Percentiles rank a stretch among this genome's conserved stretches.
phyloP scores from a whole-genome alignment of 2,113 vertebrate genomes.

The Acrocephalus kingi region DNA sequence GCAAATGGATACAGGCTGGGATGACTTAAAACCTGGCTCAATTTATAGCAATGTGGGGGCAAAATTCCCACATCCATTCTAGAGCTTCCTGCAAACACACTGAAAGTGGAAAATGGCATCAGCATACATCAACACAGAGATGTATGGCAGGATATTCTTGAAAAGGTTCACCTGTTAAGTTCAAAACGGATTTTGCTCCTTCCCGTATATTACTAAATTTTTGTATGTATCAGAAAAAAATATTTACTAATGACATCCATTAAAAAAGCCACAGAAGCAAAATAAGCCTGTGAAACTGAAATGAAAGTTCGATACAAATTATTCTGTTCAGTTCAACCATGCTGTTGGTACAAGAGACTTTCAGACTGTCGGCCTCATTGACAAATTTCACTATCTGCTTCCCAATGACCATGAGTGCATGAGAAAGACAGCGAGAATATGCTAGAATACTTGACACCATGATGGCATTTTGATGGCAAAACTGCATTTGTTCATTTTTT shows the following conservation, averaged over 20 bases:
- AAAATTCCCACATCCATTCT: neutral
- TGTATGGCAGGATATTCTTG: neutral
- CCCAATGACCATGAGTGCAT: neutral
- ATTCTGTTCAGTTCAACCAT: neutral
- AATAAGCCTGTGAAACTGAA: neutral
- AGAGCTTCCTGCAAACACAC: neutral
- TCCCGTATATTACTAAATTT: neutral
- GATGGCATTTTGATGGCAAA: neutral
- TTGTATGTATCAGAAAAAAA: neutral
- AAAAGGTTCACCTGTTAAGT: neutral
- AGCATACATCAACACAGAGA: neutral
- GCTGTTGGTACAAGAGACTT: neutral
- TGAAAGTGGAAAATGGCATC: neutral
- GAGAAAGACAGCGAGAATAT: neutral
- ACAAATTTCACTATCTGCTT: neutral
- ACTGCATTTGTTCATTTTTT: neutral
- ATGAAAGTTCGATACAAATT: neutral
- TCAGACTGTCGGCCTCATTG: neutral
- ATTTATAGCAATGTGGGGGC: fast-evolving
- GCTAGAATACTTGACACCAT: neutral
- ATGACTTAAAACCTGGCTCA: neutral
- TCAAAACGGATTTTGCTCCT: neutral
- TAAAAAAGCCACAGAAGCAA: neutral
- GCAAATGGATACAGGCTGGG: conserved; percentile 10
- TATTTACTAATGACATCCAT: neutral